Evolutionary conservation across 2,888 invertebrate genomes (phyloP), one percentile per base, ranked within the genome.

Genomic region (Rhingia campestris): DNA sequence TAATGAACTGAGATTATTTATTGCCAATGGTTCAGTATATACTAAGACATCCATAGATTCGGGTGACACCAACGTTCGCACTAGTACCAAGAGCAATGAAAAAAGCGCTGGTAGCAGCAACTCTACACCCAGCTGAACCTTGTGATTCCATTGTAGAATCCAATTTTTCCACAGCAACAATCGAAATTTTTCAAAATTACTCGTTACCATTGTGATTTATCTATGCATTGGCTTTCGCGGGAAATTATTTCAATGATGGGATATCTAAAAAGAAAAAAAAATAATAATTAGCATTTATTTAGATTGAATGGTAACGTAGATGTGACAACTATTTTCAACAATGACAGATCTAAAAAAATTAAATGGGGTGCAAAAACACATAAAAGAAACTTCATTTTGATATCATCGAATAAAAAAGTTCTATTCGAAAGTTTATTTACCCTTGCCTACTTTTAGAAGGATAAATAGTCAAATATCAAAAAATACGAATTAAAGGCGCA

Each of bases 111-210:
- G 96, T 51, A 95, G 89, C 0, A 95, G 67, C 9, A 97, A 91
- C 90, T 97, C 96, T 43, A 94, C 89, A 0, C 93, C 63, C 0
- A 96, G 95, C 89, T 95, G 95, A 49, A 93, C 86, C 61, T 94
- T 94, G 90, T 95, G 95, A 81, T 96, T 92, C 92, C 93, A 95
- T 92, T 96, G 96, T 51, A 96, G 93, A 3, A 95, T 90, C 92
- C 94, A 95, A 90, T 97, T 97, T 91, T 97, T 97, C 97, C 97
- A 97, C 90, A 96, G 93, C 76, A 97, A 91, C 84, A 97, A 92
- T 10, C 92, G 89, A 89, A 96, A 95, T 89, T 95, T 95, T 39
- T 92, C 91, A 89, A 92, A 92, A 81, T 86, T 90, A 2, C 87
- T 87, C 9, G 79, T 79, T 6, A 73, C 72, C 79, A 73, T 81